Base-by-base conservation (phyloP, 2,888 invertebrate genomes). In the Adela reaumurella region DNA sequence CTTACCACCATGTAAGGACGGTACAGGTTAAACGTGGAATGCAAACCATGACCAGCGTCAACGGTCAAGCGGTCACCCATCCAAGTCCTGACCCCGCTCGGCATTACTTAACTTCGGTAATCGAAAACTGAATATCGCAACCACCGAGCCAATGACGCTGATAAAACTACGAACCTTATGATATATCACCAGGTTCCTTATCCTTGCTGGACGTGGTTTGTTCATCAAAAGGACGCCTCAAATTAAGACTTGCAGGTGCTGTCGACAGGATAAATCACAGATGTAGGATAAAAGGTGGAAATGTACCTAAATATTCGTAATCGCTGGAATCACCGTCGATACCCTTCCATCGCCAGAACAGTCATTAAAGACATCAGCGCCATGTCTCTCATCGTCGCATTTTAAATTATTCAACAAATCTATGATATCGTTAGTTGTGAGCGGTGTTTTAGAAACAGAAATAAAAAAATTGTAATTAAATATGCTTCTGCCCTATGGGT, bases 251-350 rank as follows among this genome's bases (percentile, higher is more conserved):
- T 17, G 44, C 46, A 47, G 47, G 46, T 45, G 50, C 47, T 50
- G 50, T 41, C 45, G 49, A 49, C 46, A 49, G 47, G 29, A 24
- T 24, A 24, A 24, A 8, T 24, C 8, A 24, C 24, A 24, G 8
- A 24, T 24, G 24, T 24, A 24, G 8, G 24, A 6, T 24, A 24
- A 24, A 24, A 24, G 24, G 4, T 6, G 24, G 8, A 24, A 24
- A 4, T 24, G 8, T 24, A 24, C 4, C 4, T 8, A 24, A 24
- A 6, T 24, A 24, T 24, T 24, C 24, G 8, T 24, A 24, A 8
- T 24, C 5, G 24, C 24, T 24, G 24, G 49, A 51, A 49, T 51
- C 49, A 17, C 47, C 46, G 43, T 51, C 51, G 49, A 49, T 43
- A 50, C 43, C 46, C 5, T 47, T 3, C 49, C 51, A 49, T 49